A percentile compares a stretch with the other conserved stretches of the same genome.
These are phyloP conservation scores for Cichladusa arquata DNA, from an alignment of 2,113 vertebrate species.

Conservation along the genomic window DNA sequence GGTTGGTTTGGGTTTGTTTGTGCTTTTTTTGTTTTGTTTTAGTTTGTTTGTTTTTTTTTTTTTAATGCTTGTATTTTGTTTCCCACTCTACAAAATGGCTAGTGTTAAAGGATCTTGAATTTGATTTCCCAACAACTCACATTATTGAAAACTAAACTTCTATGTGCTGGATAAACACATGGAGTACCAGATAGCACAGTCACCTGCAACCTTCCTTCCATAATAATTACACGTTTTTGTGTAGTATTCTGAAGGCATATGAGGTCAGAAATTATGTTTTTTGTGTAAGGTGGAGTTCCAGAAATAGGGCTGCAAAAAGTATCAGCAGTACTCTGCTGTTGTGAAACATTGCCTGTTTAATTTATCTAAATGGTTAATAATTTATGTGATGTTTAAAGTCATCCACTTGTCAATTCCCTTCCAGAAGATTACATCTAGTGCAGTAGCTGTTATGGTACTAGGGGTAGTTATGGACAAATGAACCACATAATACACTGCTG, in stretches of 20 bases:
- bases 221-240: neutral
- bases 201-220: neutral
- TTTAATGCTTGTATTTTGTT: neutral
- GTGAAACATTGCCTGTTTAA: neutral
- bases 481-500: neutral
- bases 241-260: neutral
- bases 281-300: neutral
- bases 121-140: neutral
- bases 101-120: neutral
- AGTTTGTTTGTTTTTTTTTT: too few relatives aligned
- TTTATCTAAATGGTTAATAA: conserved; percentile 15
- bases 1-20: neutral
- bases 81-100: neutral
- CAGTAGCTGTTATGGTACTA: neutral
- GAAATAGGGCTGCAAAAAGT: neutral
- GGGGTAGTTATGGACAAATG: neutral
- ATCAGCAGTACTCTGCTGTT: neutral
- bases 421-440: neutral
- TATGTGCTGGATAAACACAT: neutral
- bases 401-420: neutral
- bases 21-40: neutral
- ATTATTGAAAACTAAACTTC: neutral
- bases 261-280: neutral
- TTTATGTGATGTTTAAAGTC: neutral
- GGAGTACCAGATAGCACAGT: neutral